phyloP scores from a whole-genome alignment of 2,888 invertebrate genomes.

The Omphaloscelis lunosa region DNA sequence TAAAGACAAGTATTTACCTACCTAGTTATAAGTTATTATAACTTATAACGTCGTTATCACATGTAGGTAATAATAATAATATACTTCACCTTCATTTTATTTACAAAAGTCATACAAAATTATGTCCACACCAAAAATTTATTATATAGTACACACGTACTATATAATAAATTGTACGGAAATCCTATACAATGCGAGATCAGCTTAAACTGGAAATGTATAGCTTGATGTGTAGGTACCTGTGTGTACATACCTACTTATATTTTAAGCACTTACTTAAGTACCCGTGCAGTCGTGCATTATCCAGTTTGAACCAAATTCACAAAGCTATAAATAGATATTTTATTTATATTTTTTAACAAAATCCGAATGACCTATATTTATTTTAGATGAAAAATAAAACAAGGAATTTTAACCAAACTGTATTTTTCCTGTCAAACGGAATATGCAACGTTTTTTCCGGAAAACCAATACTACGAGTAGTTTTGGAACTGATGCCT shows the following conservation, averaged over 20 bases:
- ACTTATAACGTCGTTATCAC: background rate
- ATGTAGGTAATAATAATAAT: background rate
- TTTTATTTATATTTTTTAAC: constrained; percentile 11
- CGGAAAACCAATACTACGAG: constrained; percentile 42
- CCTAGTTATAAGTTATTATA: too few relatives aligned
- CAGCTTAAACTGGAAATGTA: too few relatives aligned
- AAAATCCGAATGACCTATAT: constrained; percentile 24
- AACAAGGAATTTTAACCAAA: constrained; percentile 25
- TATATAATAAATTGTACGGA: too few relatives aligned
- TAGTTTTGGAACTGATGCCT: constrained; percentile 19
- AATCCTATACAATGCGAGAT: too few relatives aligned
- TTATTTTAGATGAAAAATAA: constrained; percentile 34
- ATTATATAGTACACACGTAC: background rate
- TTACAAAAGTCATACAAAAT: background rate
- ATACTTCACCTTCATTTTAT: background rate
- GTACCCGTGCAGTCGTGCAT: background rate
- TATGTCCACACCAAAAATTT: background rate
- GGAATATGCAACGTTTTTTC: constrained; percentile 44
- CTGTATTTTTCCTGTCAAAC: constrained; percentile 33
- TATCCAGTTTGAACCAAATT: constrained; percentile 6
- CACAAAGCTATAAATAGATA: constrained; percentile 12
- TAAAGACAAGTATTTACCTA: too few relatives aligned
- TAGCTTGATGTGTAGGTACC: too few relatives aligned
- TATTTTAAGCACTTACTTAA: background rate
- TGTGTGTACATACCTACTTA: too few relatives aligned